These are phyloP conservation scores for Palaemon carinicauda DNA, from an alignment of 1,140 invertebrate genomes.

Conservation along the genomic window DNA sequence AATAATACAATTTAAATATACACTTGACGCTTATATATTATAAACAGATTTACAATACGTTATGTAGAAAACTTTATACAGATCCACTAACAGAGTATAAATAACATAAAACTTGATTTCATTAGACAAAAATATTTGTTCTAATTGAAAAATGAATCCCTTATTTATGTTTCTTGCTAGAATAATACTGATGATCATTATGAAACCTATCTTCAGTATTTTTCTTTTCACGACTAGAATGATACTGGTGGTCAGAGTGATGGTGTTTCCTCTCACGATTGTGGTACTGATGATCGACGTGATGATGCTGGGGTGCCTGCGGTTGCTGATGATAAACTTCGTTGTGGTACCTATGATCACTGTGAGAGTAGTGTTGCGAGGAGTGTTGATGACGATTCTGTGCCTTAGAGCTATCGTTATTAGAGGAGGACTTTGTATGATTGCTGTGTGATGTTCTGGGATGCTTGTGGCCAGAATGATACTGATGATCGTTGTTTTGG, in stretches of 20 bases:
- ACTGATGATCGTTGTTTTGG: conserved; percentile 49
- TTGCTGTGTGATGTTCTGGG: not conserved
- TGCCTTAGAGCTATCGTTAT: not conserved
- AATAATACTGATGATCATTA: conserved; percentile 43
- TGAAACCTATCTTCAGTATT: conserved; percentile 24
- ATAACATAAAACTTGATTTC: too few species aligned
- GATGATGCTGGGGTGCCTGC: not conserved
- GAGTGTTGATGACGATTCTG: not conserved
- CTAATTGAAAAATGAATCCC: too few species aligned
- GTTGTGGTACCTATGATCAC: conserved; percentile 20
- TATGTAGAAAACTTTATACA: too few species aligned
- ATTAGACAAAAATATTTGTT: too few species aligned
- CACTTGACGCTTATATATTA: too few species aligned
- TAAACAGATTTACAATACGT: too few species aligned
- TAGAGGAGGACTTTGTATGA: not conserved
- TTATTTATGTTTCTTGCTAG: conserved; percentile 45
- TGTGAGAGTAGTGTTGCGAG: not conserved
- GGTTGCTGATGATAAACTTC: not conserved
- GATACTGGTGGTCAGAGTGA: conserved; percentile 42
- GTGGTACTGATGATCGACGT: conserved; percentile 32
- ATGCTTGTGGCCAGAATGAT: conserved; percentile 24
- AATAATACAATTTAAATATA: too few species aligned
- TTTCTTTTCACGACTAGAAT: conserved; percentile 34
- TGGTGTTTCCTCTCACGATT: conserved; percentile 21
- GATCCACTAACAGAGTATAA: too few species aligned